phyloP scores from a whole-genome alignment of 30 jellyfish, hydroid and myxozoan genomes.

The Calvadosia cruxmelitensis region DNA sequence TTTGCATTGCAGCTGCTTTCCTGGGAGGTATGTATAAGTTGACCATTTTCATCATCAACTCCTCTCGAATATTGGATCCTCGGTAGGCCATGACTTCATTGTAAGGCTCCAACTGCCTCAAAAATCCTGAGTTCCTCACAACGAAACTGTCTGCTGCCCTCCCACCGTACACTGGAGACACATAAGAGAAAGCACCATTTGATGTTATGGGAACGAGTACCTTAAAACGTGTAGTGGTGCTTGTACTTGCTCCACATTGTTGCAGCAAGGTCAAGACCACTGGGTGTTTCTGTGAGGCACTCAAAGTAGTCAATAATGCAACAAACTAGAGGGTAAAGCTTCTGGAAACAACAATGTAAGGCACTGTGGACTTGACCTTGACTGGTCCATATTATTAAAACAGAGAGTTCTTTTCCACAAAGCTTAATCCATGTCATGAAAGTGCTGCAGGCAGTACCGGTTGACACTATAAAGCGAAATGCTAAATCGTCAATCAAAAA shows the following conservation, averaged over 20 bases:
- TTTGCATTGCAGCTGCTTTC: slow-evolving; percentile 36
- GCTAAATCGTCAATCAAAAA: slow-evolving; percentile 41
- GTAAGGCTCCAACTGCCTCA: slow-evolving; percentile 21
- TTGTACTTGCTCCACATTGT: slow-evolving; percentile 33
- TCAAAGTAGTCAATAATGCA: slow-evolving; percentile 48
- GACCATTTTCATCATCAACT: slow-evolving; percentile 22
- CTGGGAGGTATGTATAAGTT: slow-evolving; percentile 46
- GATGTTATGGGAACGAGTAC: slow-evolving; percentile 35
- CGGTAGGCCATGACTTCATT: slow-evolving; percentile 53
- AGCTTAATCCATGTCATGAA: slow-evolving; percentile 38
- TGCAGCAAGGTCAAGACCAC: slow-evolving; percentile 22
- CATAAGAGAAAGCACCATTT: slow-evolving; percentile 58
- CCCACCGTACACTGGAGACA: slow-evolving; percentile 62
- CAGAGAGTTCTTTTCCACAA: slow-evolving; percentile 19
- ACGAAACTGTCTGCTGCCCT: slow-evolving; percentile 34
- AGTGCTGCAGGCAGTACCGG: slow-evolving; percentile 22
- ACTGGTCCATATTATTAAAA: slow-evolving; percentile 58
- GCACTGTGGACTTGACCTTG: slow-evolving; percentile 21
- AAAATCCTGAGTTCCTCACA: slow-evolving; percentile 32
- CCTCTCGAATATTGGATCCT: slow-evolving; percentile 45
- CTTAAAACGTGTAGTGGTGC: slow-evolving; percentile 56
- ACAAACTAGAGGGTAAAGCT: slow-evolving; percentile 35
- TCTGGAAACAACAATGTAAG: slow-evolving; percentile 34
- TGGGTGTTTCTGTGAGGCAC: slow-evolving; percentile 49
- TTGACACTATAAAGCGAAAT: slow-evolving; percentile 21